Conservation (phyloP, 2,888 invertebrate genomes). For the Mesorhabditis sp. region DNA sequence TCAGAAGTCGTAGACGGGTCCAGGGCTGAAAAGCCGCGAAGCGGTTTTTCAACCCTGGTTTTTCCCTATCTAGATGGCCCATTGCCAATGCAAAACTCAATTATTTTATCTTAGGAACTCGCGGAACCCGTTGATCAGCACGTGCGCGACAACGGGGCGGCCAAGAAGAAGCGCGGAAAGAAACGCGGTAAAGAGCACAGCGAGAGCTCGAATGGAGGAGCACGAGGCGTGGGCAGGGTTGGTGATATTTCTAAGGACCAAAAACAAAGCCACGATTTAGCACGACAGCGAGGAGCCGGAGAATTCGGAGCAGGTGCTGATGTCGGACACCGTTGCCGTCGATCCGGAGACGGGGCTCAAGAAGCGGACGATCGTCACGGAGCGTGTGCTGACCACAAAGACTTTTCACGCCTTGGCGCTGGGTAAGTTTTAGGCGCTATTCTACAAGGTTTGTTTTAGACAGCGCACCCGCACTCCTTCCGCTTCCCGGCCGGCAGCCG, state of each 20-base stretch:
- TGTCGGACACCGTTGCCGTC: constrained; percentile 39
- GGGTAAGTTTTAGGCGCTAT: neutral
- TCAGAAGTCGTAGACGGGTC: too few relatives aligned
- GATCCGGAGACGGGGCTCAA: constrained; percentile 47
- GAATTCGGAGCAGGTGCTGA: constrained; percentile 31
- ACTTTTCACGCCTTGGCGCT: constrained; percentile 41
- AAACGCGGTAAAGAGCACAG: constrained; percentile 7
- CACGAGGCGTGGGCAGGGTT: neutral
- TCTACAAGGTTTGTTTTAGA: constrained; percentile 9
- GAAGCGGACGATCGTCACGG: constrained; percentile 49
- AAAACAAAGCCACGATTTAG: neutral
- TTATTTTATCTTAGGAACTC: too few relatives aligned
- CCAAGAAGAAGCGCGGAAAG: constrained; percentile 12
- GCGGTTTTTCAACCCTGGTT: too few relatives aligned
- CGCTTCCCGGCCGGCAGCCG: constrained; percentile 18
- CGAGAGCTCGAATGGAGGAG: constrained; percentile 3
- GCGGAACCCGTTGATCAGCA: neutral
- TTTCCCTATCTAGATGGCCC: too few relatives aligned
- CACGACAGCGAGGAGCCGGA: constrained; percentile 17
- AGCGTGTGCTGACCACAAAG: constrained; percentile 45
- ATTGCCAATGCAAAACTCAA: too few relatives aligned
- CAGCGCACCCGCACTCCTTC: constrained; percentile 7
- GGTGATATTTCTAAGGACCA: neutral
- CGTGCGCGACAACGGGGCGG: constrained; percentile 8
- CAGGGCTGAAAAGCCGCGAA: too few relatives aligned